Evolutionary conservation across 2,113 vertebrate species (phyloP).

Genomic region (Microtus pennsylvanicus): DNA sequence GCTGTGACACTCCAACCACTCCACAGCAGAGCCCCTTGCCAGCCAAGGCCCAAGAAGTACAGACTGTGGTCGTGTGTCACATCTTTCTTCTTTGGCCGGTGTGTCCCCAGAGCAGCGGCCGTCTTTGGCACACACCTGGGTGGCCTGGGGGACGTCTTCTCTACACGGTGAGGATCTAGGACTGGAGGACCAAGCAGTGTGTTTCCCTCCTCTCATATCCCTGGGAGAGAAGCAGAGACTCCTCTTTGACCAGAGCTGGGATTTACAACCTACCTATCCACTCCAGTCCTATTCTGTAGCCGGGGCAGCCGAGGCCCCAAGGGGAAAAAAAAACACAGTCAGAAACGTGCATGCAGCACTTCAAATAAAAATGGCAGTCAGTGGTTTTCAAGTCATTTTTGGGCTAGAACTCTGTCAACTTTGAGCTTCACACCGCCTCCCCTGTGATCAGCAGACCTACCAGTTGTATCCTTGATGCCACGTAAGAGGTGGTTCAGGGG

Average conservation of each 20-base stretch:
- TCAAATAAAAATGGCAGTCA: neutral
- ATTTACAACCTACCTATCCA: neutral
- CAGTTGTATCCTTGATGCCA: neutral
- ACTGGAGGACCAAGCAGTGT: neutral
- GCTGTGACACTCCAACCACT: neutral
- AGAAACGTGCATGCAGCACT: neutral
- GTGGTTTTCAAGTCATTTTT: neutral
- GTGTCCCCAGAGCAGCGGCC: neutral
- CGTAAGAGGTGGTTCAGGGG: neutral
- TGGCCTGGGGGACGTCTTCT: neutral
- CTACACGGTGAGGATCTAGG: neutral
- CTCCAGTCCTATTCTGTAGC: neutral
- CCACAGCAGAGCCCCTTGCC: neutral
- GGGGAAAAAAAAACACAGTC: neutral
- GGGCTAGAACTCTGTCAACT: neutral
- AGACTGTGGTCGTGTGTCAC: neutral
- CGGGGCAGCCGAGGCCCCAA: neutral
- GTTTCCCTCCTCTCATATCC: neutral
- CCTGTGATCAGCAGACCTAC: neutral
- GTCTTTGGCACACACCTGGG: neutral
- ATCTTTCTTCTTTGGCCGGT: neutral
- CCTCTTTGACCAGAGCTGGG: neutral
- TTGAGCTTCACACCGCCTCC: neutral
- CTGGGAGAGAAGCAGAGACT: neutral
- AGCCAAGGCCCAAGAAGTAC: neutral